Evolutionary conservation across 1,140 invertebrate species (phyloP).

Genomic region (Mercenaria mercenaria): DNA sequence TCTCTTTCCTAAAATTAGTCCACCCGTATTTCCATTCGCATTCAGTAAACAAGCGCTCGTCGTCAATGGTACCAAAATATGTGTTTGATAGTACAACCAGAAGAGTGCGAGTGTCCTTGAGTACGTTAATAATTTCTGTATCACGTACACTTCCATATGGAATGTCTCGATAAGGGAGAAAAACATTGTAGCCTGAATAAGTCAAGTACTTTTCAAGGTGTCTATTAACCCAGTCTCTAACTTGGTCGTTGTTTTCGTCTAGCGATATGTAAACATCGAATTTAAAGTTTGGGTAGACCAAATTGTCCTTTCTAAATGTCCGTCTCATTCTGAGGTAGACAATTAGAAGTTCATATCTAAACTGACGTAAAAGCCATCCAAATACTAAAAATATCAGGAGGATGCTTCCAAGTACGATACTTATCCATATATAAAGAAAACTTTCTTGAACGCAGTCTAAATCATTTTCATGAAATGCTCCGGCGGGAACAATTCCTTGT

Average conservation of each 20-base stretch:
- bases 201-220: not conserved
- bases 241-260: constrained; percentile 5
- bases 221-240: constrained; percentile 14
- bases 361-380: not conserved
- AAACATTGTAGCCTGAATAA: not conserved
- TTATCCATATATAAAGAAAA: not conserved
- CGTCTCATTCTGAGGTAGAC: constrained; percentile 18
- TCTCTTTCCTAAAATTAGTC: not conserved
- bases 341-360: constrained; percentile 42
- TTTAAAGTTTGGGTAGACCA: not conserved
- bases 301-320: not conserved
- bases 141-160: constrained; percentile 11
- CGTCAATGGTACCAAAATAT: not conserved
- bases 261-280: constrained; percentile 24
- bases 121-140: not conserved
- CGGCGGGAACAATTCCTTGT: not conserved
- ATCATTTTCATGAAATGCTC: not conserved
- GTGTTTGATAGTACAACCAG: constrained; percentile 37
- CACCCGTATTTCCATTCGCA: constrained; percentile 50
- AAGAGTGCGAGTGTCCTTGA: not conserved
- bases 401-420: not conserved
- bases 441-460: not conserved
- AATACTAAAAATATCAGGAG: not conserved
- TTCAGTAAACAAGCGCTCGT: not conserved
- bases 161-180: constrained; percentile 31